Evolutionary conservation across 2,888 invertebrate species (phyloP).

Genomic region (Callosobruchus maculatus): DNA sequence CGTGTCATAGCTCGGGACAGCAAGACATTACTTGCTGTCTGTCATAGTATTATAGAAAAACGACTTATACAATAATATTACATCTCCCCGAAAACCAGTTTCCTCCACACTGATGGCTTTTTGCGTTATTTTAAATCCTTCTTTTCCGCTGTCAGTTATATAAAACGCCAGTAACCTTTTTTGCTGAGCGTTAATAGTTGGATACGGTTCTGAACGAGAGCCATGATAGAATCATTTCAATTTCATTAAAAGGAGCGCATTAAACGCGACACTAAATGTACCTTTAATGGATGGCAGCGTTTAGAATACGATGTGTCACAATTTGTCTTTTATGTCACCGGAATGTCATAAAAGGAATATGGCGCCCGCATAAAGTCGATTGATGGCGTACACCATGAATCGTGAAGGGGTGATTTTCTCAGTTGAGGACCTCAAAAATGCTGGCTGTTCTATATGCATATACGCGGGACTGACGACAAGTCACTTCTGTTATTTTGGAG

Average conservation of each 20-base stretch:
- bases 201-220: neutral
- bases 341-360: neutral
- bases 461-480: neutral
- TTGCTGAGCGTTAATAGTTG: no score
- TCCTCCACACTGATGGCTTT: no score
- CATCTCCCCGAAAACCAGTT: no score
- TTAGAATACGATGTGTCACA: constrained; percentile 8
- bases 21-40: no score
- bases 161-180: no score
- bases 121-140: no score
- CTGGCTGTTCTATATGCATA: neutral
- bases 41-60: no score
- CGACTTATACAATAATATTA: no score
- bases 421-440: neutral
- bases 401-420: neutral
- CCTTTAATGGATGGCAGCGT: neutral
- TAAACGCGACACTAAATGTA: neutral
- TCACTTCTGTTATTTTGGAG: no score
- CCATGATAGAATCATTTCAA: constrained; percentile 3
- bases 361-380: neutral
- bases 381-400: neutral
- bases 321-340: constrained; percentile 8
- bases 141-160: no score
- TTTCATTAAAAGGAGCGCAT: constrained; percentile 1
- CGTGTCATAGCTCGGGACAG: no score